Percentiles rank a stretch among this genome's conserved stretches.
Evolutionary conservation across 2,113 vertebrate genomes (phyloP).

Genomic region (Ceyx margarethae): DNA sequence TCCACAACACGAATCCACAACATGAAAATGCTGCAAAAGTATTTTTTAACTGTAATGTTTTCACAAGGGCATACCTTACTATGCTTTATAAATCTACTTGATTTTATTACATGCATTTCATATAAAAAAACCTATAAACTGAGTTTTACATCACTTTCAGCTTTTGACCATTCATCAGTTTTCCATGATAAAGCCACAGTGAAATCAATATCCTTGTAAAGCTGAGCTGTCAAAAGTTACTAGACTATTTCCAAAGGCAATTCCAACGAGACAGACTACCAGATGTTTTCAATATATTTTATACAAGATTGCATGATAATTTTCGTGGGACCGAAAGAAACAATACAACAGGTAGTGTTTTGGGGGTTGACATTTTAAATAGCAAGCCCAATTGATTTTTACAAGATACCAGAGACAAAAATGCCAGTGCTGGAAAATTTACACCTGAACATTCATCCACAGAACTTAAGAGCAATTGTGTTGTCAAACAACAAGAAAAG

Average conservation of each 20-base stretch:
- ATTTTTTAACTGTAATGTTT: neutral
- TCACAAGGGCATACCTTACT: conserved; percentile 36
- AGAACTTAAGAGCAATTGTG: neutral
- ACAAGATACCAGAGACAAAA: conserved; percentile 45
- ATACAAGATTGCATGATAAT: conserved; percentile 55
- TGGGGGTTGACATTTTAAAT: conserved; percentile 50
- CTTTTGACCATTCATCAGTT: conserved; percentile 63
- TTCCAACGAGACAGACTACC: conserved; percentile 52
- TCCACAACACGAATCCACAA: neutral
- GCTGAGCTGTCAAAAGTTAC: conserved; percentile 62
- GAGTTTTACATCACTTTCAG: conserved; percentile 38
- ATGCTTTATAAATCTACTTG: conserved; percentile 51
- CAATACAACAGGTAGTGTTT: conserved; percentile 31
- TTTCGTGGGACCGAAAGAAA: conserved; percentile 15
- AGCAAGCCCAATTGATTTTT: conserved; percentile 50
- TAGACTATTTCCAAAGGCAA: conserved; percentile 68
- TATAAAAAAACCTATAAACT: conserved; percentile 37
- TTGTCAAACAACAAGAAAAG: conserved; percentile 23
- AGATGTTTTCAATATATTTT: conserved; percentile 65
- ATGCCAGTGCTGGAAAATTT: conserved; percentile 27
- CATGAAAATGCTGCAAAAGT: neutral
- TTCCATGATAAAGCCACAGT: conserved; percentile 42
- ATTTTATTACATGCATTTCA: conserved; percentile 53
- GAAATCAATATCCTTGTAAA: conserved; percentile 65
- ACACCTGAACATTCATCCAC: neutral